Percentiles rank a stretch among this genome's conserved stretches.
Conservation (phyloP, 2,888 invertebrate genomes). For the Perdita meconis region DNA sequence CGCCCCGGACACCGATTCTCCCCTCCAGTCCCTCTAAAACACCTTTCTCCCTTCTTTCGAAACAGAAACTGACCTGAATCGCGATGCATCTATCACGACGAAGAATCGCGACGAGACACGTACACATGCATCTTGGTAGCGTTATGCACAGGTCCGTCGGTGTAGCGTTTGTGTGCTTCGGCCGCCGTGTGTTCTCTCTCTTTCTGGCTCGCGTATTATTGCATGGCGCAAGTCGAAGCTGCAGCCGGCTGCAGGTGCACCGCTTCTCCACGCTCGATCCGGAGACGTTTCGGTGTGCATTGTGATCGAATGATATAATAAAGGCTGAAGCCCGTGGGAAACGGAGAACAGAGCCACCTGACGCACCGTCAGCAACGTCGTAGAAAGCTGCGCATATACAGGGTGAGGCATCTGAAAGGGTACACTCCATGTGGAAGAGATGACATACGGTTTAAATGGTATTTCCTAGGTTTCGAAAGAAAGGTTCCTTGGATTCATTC, state of each 20-base stretch:
- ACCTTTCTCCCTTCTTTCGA: constrained; percentile 60
- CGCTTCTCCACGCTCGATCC: constrained; percentile 68
- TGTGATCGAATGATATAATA: constrained; percentile 83
- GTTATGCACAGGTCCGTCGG: constrained; percentile 24
- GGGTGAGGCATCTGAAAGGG: background rate
- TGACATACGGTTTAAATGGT: no score
- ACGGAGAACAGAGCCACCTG: constrained; percentile 80
- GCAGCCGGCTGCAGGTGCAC: constrained; percentile 81
- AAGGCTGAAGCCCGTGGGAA: constrained; percentile 82
- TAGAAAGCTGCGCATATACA: constrained; percentile 34
- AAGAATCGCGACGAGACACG: constrained; percentile 65
- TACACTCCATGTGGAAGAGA: no score
- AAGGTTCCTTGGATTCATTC: no score
- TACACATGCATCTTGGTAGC: constrained; percentile 53
- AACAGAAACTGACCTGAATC: constrained; percentile 61
- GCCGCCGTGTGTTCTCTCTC: constrained; percentile 40
- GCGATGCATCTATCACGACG: constrained; percentile 63
- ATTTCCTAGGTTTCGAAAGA: no score
- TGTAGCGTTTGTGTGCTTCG: constrained; percentile 34
- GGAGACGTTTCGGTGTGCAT: constrained; percentile 79
- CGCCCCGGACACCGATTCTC: constrained; percentile 16
- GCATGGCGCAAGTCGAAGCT: constrained; percentile 72
- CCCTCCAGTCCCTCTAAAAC: constrained; percentile 31
- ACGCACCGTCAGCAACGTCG: constrained; percentile 76
- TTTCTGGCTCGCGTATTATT: constrained; percentile 56